Evolutionary conservation across 2,888 invertebrate genomes (phyloP), one percentile per base, ranked within the genome.

Genomic region (Lochmaea capreae): DNA sequence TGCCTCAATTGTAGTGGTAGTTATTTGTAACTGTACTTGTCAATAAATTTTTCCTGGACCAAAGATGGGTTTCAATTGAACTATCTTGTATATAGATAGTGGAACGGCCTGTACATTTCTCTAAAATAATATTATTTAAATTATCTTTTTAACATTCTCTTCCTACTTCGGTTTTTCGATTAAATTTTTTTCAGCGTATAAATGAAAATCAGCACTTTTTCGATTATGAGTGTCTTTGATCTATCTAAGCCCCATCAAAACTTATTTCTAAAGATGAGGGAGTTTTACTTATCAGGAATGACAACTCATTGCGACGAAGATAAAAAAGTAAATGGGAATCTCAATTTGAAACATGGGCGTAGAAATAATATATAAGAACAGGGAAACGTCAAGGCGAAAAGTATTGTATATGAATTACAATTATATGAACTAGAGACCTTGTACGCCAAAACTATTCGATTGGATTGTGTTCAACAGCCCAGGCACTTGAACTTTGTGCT

Each of bases 271-370:
- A 65, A 58, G 71, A 66, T 57, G 72, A 46, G 43, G 62, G 52
- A 26, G 65, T 65, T 59, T 66, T 72, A 67, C 72, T 75, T 72
- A 75, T 70, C 65, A 75, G 75, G 72, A 72, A 72, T 62, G 75
- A 75, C 72, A 75, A 75, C 70, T 70, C 73, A 75, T 75, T 72
- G 72, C 70, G 72, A 57, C 52, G 71, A 71, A 77, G 71, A 77
- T 76, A 82, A 81, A 79, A 82, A 82, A 80, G 10, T 82, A 83
- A 83, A 82, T 83, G 82, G 81, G 81, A 78, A 83, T 81, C 80
- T 78, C 83, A 81, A 84, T 84, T 83, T 82, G 81, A 81, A 71
- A 67, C 54, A 54, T 11, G 54, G 11, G 54, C 54, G 16, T 18
- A 54, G 54, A 54, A n/a, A 10, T 54, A 6, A 49, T 49, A 49